Base-by-base conservation (phyloP, 2,797 vertebrate species). In the Helarctos malayanus region DNA sequence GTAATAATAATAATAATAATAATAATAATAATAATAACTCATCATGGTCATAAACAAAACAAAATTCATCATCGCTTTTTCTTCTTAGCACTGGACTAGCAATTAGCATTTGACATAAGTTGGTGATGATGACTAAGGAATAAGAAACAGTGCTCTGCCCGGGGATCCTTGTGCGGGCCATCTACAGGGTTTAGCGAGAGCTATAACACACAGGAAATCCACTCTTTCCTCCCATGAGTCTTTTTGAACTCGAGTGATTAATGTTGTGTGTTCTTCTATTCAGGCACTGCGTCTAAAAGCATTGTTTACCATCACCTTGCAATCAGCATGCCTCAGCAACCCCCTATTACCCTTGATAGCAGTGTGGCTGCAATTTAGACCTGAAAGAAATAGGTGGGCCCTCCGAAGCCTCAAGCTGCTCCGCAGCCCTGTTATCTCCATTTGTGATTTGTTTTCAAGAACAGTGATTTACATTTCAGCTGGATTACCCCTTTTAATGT, bases 391-490 rank as follows among this genome's bases (percentile, higher is more conserved):
- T 97, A 94, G 35, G 68, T 98, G 96, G 97, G 97, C 97, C 97
- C 94, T 99, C 65, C 97, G 99, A 99, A 99, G 99, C 98, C 98
- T 98, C 99, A 98, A 99, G 99, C 99, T 98, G 95, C 98, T 98
- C 96, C 78, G 89, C 97, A 95, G 97, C 98, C 98, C 99, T 99
- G 99, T 99, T 99, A 99, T 99, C 99, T 99, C 99, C 99, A 98
- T 97, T 98, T 97, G 98, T 99, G 99, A 99, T 99, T 99, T 99
- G 99, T 99, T 99, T 99, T 99, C 99, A 99, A 99, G 99, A 99
- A 99, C 98, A 98, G 98, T 98, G 99, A 99, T 99, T 99, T 99
- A 99, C 99, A 99, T 99, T 99, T 99, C 99, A 99, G 99, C 99
- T 99, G 99, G 99, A 99, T 99, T 99, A 99, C 98, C 99, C 99